phyloP scores from a whole-genome alignment of 2,797 vertebrate genomes.

The Xenopus petersii region DNA sequence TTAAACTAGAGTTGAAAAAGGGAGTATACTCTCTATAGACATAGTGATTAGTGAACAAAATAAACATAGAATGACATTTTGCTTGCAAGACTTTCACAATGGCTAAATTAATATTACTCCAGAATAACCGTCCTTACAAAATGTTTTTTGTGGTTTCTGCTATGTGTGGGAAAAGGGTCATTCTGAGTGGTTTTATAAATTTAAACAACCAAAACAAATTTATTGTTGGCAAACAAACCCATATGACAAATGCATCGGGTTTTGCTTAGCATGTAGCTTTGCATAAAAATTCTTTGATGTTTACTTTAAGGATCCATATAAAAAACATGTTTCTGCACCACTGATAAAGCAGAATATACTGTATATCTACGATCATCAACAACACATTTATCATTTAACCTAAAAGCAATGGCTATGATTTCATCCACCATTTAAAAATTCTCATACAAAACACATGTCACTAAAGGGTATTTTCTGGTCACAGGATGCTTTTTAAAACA shows the following conservation, averaged over 20 bases:
- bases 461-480: conserved; percentile 57
- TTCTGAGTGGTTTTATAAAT: conserved; percentile 56
- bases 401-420: conserved; percentile 61
- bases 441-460: conserved; percentile 56
- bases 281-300: conserved; percentile 50
- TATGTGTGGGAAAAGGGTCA: conserved; percentile 62
- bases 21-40: too few relatives aligned
- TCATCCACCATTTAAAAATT: conserved; percentile 60
- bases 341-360: conserved; percentile 66
- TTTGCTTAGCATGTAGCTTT: conserved; percentile 55
- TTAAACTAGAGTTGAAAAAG: too few relatives aligned
- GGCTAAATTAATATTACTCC: too few relatives aligned
- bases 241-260: conserved; percentile 54
- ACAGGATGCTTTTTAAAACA: conserved; percentile 53
- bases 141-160: neutral
- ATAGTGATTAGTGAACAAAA: too few relatives aligned
- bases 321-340: conserved; percentile 59
- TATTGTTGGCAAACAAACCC: too few relatives aligned
- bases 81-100: too few relatives aligned
- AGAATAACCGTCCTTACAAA: too few relatives aligned
- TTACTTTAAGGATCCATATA: conserved; percentile 57
- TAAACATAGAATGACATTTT: too few relatives aligned
- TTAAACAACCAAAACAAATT: conserved; percentile 55
- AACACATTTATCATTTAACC: conserved; percentile 55
- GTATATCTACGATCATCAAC: conserved; percentile 60